These are phyloP conservation scores for Bombyx huttoni DNA, from an alignment of 2,888 invertebrate genomes.

Conservation along the genomic window DNA sequence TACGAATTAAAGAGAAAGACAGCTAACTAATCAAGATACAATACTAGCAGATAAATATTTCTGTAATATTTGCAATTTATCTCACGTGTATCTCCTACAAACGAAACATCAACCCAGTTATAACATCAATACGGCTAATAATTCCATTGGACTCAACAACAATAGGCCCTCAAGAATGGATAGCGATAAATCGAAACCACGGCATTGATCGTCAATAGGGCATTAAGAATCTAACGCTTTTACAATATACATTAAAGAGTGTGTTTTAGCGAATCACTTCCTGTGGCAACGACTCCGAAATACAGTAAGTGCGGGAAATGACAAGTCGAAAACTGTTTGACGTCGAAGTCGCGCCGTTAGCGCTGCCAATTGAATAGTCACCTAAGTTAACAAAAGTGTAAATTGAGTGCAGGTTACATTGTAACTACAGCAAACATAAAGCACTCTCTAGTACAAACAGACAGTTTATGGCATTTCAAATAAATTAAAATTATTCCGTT, in stretches of 20 bases:
- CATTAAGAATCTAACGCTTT: slow-evolving; percentile 58
- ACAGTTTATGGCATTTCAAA: slow-evolving; percentile 40
- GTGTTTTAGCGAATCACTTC: slow-evolving; percentile 70
- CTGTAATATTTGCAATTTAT: slow-evolving; percentile 11
- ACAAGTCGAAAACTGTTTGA: slow-evolving; percentile 53
- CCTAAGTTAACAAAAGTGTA: slow-evolving; percentile 27
- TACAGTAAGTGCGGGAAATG: slow-evolving; percentile 64
- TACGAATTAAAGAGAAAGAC: background rate
- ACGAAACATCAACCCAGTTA: slow-evolving; percentile 33
- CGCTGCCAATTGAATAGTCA: slow-evolving; percentile 66
- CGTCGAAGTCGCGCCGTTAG: slow-evolving; percentile 38
- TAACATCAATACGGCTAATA: slow-evolving; percentile 40
- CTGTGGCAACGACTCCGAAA: slow-evolving; percentile 41
- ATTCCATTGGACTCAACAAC: slow-evolving; percentile 50
- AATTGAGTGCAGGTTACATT: slow-evolving; percentile 24
- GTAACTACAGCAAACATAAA: slow-evolving; percentile 34
- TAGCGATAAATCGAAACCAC: slow-evolving; percentile 58
- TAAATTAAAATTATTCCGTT: slow-evolving; percentile 19
- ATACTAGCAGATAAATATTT: slow-evolving; percentile 3
- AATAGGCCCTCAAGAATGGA: slow-evolving; percentile 53
- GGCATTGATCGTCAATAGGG: slow-evolving; percentile 56
- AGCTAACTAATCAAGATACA: slow-evolving; percentile 2
- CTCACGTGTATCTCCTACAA: slow-evolving; percentile 27
- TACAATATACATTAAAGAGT: slow-evolving; percentile 63
- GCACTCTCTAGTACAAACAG: slow-evolving; percentile 18